phyloP scores from a whole-genome alignment of 2,113 vertebrate species.

The Polyodon spathula region DNA sequence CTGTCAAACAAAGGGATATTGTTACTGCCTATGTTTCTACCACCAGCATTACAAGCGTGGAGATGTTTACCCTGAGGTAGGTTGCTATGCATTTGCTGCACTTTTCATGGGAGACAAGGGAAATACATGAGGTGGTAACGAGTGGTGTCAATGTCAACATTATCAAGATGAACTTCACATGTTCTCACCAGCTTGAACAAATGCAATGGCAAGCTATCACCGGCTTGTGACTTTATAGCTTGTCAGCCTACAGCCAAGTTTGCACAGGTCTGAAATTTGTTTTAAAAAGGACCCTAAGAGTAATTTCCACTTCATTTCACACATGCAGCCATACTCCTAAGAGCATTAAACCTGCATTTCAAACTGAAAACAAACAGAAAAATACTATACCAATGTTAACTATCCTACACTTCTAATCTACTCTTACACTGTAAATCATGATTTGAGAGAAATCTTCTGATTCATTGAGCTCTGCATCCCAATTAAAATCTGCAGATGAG shows the following conservation, averaged over 20 bases:
- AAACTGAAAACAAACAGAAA: constrained; percentile 7
- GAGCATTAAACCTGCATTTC: too few species aligned
- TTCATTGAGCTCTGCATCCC: constrained; percentile 31
- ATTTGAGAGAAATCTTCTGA: constrained; percentile 23
- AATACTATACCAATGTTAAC: constrained; percentile 11
- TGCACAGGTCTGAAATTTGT: neutral
- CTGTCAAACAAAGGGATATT: constrained; percentile 74
- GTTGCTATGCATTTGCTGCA: neutral
- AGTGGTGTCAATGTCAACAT: neutral
- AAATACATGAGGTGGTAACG: neutral
- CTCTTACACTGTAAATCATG: constrained; percentile 17
- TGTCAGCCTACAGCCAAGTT: too few species aligned
- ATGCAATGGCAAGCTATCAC: neutral
- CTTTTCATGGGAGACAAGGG: neutral
- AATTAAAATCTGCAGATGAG: constrained; percentile 46
- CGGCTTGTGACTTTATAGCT: neutral
- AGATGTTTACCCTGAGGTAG: constrained; percentile 86
- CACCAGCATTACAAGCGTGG: constrained; percentile 68
- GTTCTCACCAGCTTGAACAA: neutral
- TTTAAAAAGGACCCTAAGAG: too few species aligned
- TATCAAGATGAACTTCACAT: neutral
- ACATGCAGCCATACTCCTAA: too few species aligned
- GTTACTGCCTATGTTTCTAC: constrained; percentile 67
- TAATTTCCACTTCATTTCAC: too few species aligned
- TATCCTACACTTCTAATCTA: constrained; percentile 15